phyloP scores from a whole-genome alignment of 2,113 vertebrate genomes.

The Sapajus apella region DNA sequence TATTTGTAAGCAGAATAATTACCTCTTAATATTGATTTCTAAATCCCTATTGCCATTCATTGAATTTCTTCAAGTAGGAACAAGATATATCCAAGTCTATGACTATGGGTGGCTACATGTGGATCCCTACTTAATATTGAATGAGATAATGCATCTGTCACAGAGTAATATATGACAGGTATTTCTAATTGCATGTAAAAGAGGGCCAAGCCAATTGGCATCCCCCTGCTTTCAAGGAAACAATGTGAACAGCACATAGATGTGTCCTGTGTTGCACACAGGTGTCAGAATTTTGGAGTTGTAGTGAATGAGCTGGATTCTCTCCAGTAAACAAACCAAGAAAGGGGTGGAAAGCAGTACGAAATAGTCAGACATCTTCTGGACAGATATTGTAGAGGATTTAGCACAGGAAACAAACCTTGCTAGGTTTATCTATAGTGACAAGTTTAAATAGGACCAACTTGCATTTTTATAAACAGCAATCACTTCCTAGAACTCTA shows the following conservation, averaged over 20 bases:
- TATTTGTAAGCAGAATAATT: conserved; percentile 14
- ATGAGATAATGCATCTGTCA: not conserved
- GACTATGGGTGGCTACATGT: not conserved
- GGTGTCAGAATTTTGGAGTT: not conserved
- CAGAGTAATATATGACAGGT: not conserved
- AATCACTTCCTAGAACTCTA: not conserved
- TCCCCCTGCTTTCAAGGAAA: not conserved
- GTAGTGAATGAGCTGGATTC: not conserved
- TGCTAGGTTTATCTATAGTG: not conserved
- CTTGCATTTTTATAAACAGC: not conserved
- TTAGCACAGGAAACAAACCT: not conserved
- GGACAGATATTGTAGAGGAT: not conserved
- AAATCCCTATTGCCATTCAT: not conserved
- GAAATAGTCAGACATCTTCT: not conserved
- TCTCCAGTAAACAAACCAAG: not conserved
- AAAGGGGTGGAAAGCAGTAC: not conserved
- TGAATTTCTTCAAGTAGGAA: not conserved
- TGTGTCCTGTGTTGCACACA: not conserved
- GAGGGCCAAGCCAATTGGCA: not conserved
- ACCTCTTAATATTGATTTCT: not conserved
- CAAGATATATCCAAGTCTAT: not conserved
- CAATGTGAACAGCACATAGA: not conserved
- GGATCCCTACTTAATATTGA: not conserved
- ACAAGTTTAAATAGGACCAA: not conserved
- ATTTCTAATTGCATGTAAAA: not conserved